These are phyloP conservation scores for Drosophila tristis DNA, from an alignment of 1,140 invertebrate species.

Conservation along the genomic window DNA sequence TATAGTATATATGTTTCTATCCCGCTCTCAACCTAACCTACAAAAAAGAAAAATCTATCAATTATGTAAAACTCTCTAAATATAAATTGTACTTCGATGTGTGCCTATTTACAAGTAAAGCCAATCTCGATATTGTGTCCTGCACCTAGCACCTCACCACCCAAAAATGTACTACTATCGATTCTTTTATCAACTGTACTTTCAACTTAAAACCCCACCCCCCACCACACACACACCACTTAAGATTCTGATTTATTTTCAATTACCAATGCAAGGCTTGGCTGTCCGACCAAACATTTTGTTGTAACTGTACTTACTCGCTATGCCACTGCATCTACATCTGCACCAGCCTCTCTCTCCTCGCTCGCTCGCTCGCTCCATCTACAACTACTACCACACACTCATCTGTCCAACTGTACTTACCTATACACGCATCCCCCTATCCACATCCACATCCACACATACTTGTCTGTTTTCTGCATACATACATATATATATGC, in stretches of 20 bases:
- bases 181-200: slow-evolving; percentile 35
- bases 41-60: slow-evolving; percentile 33
- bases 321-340: slow-evolving; percentile 31
- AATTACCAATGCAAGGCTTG: not conserved
- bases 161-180: slow-evolving; percentile 13
- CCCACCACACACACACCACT: not conserved
- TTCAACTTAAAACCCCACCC: not conserved
- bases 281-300: slow-evolving; percentile 2
- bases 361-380: slow-evolving; percentile 20
- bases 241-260: slow-evolving; percentile 20
- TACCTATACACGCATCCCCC: slow-evolving; percentile 29
- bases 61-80: slow-evolving; percentile 61
- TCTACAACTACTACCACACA: too few species aligned
- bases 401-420: slow-evolving; percentile 33
- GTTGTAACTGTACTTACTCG: slow-evolving; percentile 44
- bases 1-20: slow-evolving; percentile 38
- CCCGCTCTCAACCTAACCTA: slow-evolving; percentile 60
- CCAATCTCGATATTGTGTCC: slow-evolving; percentile 46
- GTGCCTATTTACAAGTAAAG: slow-evolving; percentile 37
- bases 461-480: slow-evolving; percentile 43
- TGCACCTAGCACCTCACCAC: slow-evolving; percentile 22
- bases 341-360: slow-evolving; percentile 21
- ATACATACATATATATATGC: slow-evolving; percentile 19
- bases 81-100: slow-evolving; percentile 53
- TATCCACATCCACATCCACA: slow-evolving; percentile 35